Conservation (phyloP, 2,113 vertebrate genomes). For the Tenrec ecaudatus region DNA sequence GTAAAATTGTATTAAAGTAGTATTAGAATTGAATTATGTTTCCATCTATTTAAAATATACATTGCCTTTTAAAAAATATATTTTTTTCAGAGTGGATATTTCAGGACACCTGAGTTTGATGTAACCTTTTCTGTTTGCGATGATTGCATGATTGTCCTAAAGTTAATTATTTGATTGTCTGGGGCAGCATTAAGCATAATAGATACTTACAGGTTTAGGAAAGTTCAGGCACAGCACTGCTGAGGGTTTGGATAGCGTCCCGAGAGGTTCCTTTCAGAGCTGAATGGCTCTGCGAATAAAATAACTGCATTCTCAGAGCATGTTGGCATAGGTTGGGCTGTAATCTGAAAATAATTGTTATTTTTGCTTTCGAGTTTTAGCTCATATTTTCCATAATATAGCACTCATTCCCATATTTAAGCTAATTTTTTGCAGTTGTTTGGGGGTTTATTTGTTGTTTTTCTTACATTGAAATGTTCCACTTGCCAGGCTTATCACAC, state of each 20-base stretch:
- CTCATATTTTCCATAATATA: constrained; percentile 2
- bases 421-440: constrained; percentile 2
- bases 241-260: neutral
- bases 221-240: neutral
- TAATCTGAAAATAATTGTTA: constrained; percentile 11
- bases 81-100: constrained; percentile 38
- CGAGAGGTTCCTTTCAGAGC: neutral
- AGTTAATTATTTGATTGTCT: neutral
- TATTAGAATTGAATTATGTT: neutral
- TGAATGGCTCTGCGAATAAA: neutral
- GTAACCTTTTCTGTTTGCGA: constrained; percentile 23
- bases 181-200: neutral
- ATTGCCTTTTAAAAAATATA: neutral
- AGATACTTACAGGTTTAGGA: neutral
- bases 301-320: neutral
- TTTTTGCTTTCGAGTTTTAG: constrained; percentile 15
- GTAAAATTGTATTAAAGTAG: constrained; percentile 58
- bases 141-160: neutral
- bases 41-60: constrained; percentile 1
- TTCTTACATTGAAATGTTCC: constrained; percentile 12
- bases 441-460: too few relatives aligned
- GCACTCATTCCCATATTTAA: neutral
- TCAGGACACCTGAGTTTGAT: constrained; percentile 27
- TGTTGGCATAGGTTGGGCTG: neutral
- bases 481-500: constrained; percentile 55